Conservation (phyloP, 2,888 invertebrate species). For the Nomada lathburiana region DNA sequence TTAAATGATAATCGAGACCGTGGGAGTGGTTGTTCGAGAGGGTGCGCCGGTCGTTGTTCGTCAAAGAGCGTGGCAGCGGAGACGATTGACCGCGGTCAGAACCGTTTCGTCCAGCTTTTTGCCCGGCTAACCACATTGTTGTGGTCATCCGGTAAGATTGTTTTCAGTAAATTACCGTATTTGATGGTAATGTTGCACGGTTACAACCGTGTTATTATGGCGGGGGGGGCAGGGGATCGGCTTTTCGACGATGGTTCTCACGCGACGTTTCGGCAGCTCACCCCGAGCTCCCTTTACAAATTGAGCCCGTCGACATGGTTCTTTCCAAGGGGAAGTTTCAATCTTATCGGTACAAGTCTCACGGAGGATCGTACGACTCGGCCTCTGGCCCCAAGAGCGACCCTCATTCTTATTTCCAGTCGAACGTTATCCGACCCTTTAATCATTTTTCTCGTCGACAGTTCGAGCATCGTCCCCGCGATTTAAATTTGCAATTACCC, state of each 20-base stretch:
- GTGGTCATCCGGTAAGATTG: conserved; percentile 60
- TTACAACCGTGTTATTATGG: conserved; percentile 65
- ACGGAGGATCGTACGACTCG: no score
- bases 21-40: conserved; percentile 39
- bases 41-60: conserved; percentile 48
- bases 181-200: conserved; percentile 65
- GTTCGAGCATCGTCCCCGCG: no score
- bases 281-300: not conserved
- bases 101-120: conserved; percentile 57
- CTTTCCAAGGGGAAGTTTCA: no score
- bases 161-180: conserved; percentile 71
- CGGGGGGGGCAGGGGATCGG: conserved; percentile 25
- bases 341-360: no score
- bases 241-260: conserved; percentile 61
- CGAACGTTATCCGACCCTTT: no score
- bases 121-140: conserved; percentile 67
- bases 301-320: not conserved
- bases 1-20: conserved; percentile 50
- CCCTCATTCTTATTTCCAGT: no score
- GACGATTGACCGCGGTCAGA: conserved; percentile 51
- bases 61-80: conserved; percentile 34
- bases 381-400: no score
- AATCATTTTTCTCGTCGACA: no score
- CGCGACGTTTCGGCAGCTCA: conserved; percentile 39
- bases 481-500: no score